Conservation (phyloP, 2,888 invertebrate genomes). For the Platerodrilus igneus region DNA sequence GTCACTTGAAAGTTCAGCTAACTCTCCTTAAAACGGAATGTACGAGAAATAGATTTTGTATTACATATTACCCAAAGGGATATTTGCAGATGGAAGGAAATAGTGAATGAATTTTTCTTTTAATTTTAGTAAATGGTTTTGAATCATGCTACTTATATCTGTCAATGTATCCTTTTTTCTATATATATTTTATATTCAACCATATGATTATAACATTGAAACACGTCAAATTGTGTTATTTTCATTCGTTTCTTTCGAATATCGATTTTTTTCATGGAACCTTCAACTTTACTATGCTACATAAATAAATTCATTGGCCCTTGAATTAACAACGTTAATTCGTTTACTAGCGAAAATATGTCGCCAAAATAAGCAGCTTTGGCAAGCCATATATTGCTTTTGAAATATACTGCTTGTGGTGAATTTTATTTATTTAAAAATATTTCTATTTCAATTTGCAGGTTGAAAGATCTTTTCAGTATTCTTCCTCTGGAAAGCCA, state of each 20-base stretch:
- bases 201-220: constrained; percentile 5
- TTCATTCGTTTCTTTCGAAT: background rate
- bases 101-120: constrained; percentile 4
- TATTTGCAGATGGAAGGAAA: constrained; percentile 1
- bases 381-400: constrained; percentile 4
- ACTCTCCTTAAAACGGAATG: no score
- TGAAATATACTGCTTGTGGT: constrained; percentile 4
- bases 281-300: constrained; percentile 11
- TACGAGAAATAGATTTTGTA: no score
- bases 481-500: constrained; percentile 6
- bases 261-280: constrained; percentile 6
- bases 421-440: constrained; percentile 6
- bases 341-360: constrained; percentile 6
- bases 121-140: constrained; percentile 5
- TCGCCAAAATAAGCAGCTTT: constrained; percentile 7
- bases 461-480: constrained; percentile 6
- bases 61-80: no score
- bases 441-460: constrained; percentile 6
- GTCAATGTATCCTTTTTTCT: constrained; percentile 3
- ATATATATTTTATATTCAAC: constrained; percentile 6
- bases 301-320: constrained; percentile 4
- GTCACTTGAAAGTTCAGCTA: no score
- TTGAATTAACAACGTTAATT: constrained; percentile 9
- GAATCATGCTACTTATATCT: constrained; percentile 1
- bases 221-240: constrained; percentile 5